Conservation (phyloP, 92 coral and sea anemone genomes). For the Zoanthus sociatus region DNA sequence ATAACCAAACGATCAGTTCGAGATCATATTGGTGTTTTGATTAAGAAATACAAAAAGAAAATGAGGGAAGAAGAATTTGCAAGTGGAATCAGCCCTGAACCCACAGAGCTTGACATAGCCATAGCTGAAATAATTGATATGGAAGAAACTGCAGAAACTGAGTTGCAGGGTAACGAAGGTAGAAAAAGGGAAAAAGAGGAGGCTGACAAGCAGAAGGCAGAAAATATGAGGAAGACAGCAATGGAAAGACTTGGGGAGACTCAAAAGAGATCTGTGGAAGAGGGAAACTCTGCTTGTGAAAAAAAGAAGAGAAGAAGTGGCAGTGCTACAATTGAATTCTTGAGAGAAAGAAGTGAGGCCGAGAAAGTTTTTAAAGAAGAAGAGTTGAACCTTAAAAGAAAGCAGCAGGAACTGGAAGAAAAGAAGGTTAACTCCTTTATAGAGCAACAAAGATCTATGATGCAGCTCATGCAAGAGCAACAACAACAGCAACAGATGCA, state of each 20-base stretch:
- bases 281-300: neutral
- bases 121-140: slow-evolving; percentile 39
- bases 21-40: slow-evolving; percentile 45
- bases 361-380: neutral
- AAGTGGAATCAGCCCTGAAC: slow-evolving; percentile 33
- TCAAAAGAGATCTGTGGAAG: neutral
- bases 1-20: slow-evolving; percentile 22
- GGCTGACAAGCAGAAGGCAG: neutral
- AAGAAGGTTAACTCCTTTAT: neutral
- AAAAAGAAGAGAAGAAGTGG: neutral
- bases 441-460: neutral
- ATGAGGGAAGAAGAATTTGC: slow-evolving; percentile 40
- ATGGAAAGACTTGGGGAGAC: neutral
- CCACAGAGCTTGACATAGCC: slow-evolving; percentile 16
- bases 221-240: neutral
- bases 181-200: neutral
- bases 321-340: neutral
- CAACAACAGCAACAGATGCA: neutral
- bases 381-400: neutral
- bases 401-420: neutral
- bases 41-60: slow-evolving; percentile 53
- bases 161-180: too few relatives aligned
- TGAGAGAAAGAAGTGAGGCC: neutral
- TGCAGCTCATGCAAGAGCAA: neutral
- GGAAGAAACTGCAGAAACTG: slow-evolving; percentile 18